phyloP scores from a whole-genome alignment of 2,113 vertebrate species.

The Notothenia coriiceps region DNA sequence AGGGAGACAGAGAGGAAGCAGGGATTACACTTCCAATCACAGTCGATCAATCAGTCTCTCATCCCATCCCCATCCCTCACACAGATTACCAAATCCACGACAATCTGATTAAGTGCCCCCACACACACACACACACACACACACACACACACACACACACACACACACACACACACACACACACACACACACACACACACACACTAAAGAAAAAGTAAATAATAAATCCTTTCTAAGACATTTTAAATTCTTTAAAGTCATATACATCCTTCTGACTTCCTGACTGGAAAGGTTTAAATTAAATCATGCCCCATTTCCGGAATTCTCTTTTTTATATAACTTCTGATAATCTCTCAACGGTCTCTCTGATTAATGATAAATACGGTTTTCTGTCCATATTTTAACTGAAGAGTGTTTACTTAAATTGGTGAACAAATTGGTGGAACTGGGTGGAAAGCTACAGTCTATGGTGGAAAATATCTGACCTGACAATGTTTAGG shows the following conservation, averaged over 20 bases:
- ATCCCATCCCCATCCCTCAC: conserved; percentile 14
- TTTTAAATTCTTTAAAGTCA: background rate
- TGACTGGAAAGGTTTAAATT: background rate
- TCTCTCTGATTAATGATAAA: background rate
- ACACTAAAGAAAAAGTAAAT: background rate
- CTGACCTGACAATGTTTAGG: background rate
- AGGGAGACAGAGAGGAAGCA: conserved; percentile 12
- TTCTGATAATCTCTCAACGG: background rate
- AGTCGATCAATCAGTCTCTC: conserved; percentile 49
- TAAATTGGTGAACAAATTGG: background rate
- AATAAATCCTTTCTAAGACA: background rate
- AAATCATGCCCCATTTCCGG: background rate
- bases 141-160: too few species aligned
- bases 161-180: too few species aligned
- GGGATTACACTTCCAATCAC: conserved; percentile 63
- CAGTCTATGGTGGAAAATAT: background rate
- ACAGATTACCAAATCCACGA: conserved; percentile 43
- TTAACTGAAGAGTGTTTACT: background rate
- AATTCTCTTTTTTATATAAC: background rate
- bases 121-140: too few species aligned
- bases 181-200: too few species aligned
- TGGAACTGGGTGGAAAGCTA: too few species aligned
- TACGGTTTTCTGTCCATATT: background rate
- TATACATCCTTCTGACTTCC: background rate
- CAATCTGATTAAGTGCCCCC: conserved; percentile 15